Evolutionary conservation across 2,888 invertebrate genomes (phyloP), one percentile per base, ranked within the genome.

Genomic region (Syritta pipiens): DNA sequence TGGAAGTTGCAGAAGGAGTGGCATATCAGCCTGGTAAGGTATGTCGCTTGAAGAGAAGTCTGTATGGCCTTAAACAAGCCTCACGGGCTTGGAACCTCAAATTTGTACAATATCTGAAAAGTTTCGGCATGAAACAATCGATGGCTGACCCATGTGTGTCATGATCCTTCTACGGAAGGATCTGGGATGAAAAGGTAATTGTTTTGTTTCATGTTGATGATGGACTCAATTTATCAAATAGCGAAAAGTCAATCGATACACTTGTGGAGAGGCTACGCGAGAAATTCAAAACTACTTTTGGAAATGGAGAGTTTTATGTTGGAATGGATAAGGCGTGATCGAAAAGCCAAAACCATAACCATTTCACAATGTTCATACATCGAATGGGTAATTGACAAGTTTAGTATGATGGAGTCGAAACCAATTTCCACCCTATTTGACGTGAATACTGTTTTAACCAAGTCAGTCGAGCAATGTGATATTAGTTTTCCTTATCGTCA

Each of bases 281-380:
- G 17, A 28, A n/a, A 4, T 48, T 48, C 2, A 48, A 48, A 28
- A 48, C 28, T 5, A 48, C 48, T 1, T 30, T 48, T n/a, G 48
- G 48, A 32, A 32, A 32, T 32, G 32, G 12, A 32, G 35, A 35
- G 4, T 37, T 22, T 22, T 59, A 59, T 32, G 35, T 46, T 60
- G 35, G 60, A 48, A 24, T 48, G 24, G 60, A 60, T 35, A 60
- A 22, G 1, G n/a, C n/a, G n/a, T n/a, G 30, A 60, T 10, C 32
- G 46, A 3, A 14, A 46, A 20, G 9, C 30, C 1, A 9, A 22
- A 6, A 3, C 7, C 0, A 60, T 30, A 26, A 60, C 35, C 12
- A 60, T 60, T 28, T n/a, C 9, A 32, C 44, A 46, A 35, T 14
- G 1, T 4, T 5, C 51, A 10, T 60, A 60, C 14, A 35, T 60